phyloP scores from a whole-genome alignment of 1,140 invertebrate genomes.

The Aphidius ervi region DNA sequence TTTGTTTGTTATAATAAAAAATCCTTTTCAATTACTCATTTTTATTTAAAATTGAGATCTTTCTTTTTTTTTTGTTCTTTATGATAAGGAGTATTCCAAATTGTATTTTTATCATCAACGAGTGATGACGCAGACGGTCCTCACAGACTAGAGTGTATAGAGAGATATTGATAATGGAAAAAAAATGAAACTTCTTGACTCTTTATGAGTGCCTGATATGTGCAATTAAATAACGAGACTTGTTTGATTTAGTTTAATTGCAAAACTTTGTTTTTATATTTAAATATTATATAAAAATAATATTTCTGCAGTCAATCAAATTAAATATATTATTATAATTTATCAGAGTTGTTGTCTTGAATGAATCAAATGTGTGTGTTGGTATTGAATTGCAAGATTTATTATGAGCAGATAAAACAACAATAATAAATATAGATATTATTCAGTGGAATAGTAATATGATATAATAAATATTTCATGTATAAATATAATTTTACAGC shows the following conservation, averaged over 20 bases:
- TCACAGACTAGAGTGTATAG: too few species aligned
- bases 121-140: too few species aligned
- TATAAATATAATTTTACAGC: conserved; percentile 31
- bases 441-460: conserved; percentile 41
- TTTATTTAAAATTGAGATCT: too few species aligned
- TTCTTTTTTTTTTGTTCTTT: too few species aligned
- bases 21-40: too few species aligned
- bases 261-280: not conserved
- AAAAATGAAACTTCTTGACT: conserved; percentile 8
- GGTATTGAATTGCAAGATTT: conserved; percentile 34
- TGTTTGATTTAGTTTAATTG: conserved; percentile 5
- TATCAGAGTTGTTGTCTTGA: too few species aligned
- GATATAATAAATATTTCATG: conserved; percentile 44
- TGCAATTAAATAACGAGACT: conserved; percentile 22
- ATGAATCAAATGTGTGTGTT: too few species aligned
- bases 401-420: conserved; percentile 32
- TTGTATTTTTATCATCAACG: too few species aligned
- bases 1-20: too few species aligned
- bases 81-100: too few species aligned
- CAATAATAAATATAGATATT: conserved; percentile 42
- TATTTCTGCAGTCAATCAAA: not conserved
- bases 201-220: conserved; percentile 25
- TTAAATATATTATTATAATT: conserved; percentile 14
- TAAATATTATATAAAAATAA: too few species aligned
- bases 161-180: too few species aligned